Percentiles rank a stretch among this genome's conserved stretches.
Conservation (phyloP, 92 coral and sea anemone species). For the Phenganax marumi region DNA sequence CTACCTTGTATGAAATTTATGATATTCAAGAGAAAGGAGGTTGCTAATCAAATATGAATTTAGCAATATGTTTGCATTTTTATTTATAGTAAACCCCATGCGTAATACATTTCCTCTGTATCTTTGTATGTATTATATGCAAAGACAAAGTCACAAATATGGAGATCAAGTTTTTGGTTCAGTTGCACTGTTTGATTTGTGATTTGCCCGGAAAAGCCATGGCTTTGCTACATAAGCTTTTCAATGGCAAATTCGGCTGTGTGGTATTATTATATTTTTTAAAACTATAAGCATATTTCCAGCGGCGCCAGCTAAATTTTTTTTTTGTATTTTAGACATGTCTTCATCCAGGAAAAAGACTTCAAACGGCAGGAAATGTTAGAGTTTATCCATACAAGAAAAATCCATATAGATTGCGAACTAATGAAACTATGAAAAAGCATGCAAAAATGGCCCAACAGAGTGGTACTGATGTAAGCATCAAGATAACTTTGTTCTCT, state of each 20-base stretch:
- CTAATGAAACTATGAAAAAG: conserved; percentile 30
- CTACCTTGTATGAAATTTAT: conserved; percentile 15
- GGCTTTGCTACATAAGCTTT: conserved; percentile 53
- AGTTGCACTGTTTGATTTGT: conserved; percentile 51
- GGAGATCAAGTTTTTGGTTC: too few relatives aligned
- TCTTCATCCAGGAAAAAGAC: too few relatives aligned
- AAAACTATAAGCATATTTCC: too few relatives aligned
- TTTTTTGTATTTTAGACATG: too few relatives aligned
- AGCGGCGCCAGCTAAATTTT: too few relatives aligned
- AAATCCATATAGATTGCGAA: too few relatives aligned
- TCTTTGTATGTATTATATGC: too few relatives aligned
- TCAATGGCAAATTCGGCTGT: conserved; percentile 60
- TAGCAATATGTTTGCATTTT: not conserved
- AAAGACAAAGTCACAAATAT: too few relatives aligned
- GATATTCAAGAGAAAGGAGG: conserved; percentile 28
- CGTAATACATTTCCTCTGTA: too few relatives aligned
- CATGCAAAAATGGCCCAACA: conserved; percentile 55
- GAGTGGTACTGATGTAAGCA: conserved; percentile 45
- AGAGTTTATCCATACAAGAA: too few relatives aligned
- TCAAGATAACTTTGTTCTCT: not conserved
- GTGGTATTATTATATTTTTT: conserved; percentile 23
- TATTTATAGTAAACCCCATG: too few relatives aligned
- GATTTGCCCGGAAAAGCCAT: conserved; percentile 62
- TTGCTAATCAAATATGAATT: conserved; percentile 21
- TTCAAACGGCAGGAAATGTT: too few relatives aligned